Conservation (phyloP, 2,113 vertebrate genomes). For the Neolamprologus cancellatus region DNA sequence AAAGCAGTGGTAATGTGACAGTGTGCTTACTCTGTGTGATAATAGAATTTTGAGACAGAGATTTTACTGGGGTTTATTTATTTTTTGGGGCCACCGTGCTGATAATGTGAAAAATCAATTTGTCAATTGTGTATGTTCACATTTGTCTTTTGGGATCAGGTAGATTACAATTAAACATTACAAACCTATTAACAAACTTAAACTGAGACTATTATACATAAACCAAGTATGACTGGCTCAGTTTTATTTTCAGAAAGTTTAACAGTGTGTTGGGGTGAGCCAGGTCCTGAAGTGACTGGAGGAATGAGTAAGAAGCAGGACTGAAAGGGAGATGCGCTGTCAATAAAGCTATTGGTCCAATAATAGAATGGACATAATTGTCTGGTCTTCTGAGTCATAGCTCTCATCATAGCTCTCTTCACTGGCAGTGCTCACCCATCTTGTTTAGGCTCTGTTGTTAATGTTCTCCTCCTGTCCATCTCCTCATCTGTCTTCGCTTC, state of each 20-base stretch:
- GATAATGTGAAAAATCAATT: not conserved
- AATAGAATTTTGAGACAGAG: constrained; percentile 15
- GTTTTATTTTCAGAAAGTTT: not conserved
- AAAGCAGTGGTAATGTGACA: not conserved
- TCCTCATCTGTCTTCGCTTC: constrained; percentile 8
- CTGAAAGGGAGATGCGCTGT: not conserved
- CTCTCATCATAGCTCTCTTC: constrained; percentile 12
- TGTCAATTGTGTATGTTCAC: not conserved
- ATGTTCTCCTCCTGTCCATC: constrained; percentile 36
- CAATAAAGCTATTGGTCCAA: constrained; percentile 18
- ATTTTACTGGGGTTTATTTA: not conserved
- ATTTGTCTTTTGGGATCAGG: not conserved
- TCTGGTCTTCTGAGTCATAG: constrained; percentile 38
- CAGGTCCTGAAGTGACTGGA: not conserved
- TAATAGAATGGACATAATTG: constrained; percentile 47
- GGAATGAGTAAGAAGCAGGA: not conserved
- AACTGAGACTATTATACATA: not conserved
- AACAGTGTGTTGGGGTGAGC: not conserved
- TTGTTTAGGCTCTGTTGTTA: constrained; percentile 38
- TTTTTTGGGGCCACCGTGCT: not conserved
- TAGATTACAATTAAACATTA: not conserved
- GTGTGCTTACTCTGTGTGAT: constrained; percentile 7
- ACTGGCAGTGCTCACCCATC: constrained; percentile 33
- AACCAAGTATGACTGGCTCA: not conserved
- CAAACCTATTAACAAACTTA: not conserved